Conservation (phyloP, 1,140 invertebrate species). For the Zaprionus inermis region DNA sequence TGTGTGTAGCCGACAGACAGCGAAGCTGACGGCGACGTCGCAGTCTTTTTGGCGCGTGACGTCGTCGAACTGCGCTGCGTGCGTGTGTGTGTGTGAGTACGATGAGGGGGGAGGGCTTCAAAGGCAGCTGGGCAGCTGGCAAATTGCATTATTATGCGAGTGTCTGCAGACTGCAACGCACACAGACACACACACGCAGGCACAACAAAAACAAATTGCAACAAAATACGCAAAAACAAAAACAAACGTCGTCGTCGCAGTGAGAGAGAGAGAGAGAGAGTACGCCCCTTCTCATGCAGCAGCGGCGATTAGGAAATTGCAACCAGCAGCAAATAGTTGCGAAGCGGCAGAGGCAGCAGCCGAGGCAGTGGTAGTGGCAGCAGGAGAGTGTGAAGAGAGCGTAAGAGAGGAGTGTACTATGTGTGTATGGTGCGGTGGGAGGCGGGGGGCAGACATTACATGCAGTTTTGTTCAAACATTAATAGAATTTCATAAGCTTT, state of each 20-base stretch:
- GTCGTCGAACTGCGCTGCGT: constrained; percentile 47
- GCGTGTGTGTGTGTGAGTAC: constrained; percentile 26
- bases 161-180: constrained; percentile 80
- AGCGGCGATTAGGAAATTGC: constrained; percentile 45
- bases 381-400: background rate
- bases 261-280: background rate
- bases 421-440: constrained; percentile 15
- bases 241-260: constrained; percentile 34
- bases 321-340: constrained; percentile 34
- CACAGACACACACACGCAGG: constrained; percentile 30
- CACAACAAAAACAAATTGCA: constrained; percentile 71
- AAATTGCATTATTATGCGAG: constrained; percentile 84
- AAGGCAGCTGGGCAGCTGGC: constrained; percentile 64
- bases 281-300: constrained; percentile 4
- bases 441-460: constrained; percentile 58
- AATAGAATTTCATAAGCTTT: constrained; percentile 83
- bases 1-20: constrained; percentile 50
- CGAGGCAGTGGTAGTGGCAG: background rate
- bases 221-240: constrained; percentile 74
- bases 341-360: background rate
- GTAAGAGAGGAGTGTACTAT: background rate
- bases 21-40: constrained; percentile 47
- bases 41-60: constrained; percentile 80
- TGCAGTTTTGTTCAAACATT: constrained; percentile 82
- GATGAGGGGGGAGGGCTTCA: too few relatives aligned